phyloP scores from a whole-genome alignment of 2,113 vertebrate genomes.

The Chloroceryle aenea region DNA sequence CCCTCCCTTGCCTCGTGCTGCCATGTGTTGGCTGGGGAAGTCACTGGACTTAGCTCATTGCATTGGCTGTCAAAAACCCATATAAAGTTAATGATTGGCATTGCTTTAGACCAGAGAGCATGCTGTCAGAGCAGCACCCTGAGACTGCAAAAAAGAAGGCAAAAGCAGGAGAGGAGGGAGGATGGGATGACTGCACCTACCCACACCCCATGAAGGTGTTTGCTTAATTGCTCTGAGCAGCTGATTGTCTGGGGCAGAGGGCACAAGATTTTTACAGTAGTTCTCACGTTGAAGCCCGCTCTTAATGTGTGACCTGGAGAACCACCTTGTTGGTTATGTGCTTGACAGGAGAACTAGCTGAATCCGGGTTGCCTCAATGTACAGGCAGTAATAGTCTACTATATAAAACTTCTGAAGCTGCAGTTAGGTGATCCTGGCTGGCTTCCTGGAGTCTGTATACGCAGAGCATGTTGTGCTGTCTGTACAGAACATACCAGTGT shows the following conservation, averaged over 20 bases:
- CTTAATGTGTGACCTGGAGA: background rate
- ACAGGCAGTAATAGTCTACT: background rate
- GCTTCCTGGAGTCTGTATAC: background rate
- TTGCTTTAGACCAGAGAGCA: background rate
- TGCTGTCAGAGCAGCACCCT: background rate
- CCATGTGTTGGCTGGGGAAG: background rate
- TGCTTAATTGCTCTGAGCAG: background rate
- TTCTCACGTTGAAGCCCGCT: background rate
- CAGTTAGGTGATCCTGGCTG: background rate
- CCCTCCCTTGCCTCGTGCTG: accelerated
- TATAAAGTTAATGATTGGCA: background rate
- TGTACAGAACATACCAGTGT: background rate
- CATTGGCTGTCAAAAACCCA: background rate
- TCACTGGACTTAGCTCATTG: background rate
- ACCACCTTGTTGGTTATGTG: background rate
- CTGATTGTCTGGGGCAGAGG: background rate
- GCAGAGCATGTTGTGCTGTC: background rate
- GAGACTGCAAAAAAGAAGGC: background rate
- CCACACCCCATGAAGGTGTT: background rate
- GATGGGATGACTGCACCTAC: background rate
- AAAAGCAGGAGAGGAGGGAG: background rate
- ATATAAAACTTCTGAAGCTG: background rate
- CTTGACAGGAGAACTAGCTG: background rate
- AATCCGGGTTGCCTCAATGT: background rate
- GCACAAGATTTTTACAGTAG: background rate